These are phyloP conservation scores for Tympanuchus pallidicinctus DNA, from an alignment of 2,113 vertebrate species.

Conservation along the genomic window DNA sequence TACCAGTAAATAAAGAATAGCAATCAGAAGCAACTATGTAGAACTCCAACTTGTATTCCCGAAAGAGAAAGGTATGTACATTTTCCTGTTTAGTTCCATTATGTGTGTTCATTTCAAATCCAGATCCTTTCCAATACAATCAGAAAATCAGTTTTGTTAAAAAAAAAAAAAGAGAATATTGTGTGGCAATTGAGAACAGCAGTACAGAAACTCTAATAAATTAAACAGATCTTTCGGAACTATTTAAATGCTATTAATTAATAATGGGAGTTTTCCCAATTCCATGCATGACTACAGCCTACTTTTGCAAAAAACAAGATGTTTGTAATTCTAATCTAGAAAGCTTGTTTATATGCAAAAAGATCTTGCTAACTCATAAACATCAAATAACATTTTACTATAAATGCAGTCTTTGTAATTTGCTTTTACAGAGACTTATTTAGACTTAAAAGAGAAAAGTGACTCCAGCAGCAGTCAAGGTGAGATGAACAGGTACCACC, in stretches of 20 bases:
- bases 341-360: neutral
- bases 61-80: neutral
- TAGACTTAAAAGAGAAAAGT: neutral
- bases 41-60: constrained; percentile 20
- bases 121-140: constrained; percentile 34
- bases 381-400: neutral
- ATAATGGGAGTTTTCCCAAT: neutral
- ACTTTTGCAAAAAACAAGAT: neutral
- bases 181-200: neutral
- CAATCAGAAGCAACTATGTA: constrained; percentile 50
- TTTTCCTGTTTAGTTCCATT: constrained; percentile 58
- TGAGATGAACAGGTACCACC: accelerated
- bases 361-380: neutral
- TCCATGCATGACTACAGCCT: neutral
- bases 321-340: neutral
- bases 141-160: constrained; percentile 50
- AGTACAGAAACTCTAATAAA: neutral
- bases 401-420: neutral
- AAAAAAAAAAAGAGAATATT: neutral
- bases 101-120: constrained; percentile 33
- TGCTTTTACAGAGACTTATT: neutral
- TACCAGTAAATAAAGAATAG: constrained; percentile 38
- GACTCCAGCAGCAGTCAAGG: neutral
- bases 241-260: constrained; percentile 18
- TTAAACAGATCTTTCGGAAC: constrained; percentile 22